Conservation (phyloP, 2,888 invertebrate genomes). For the Drosophila diplacantha region DNA sequence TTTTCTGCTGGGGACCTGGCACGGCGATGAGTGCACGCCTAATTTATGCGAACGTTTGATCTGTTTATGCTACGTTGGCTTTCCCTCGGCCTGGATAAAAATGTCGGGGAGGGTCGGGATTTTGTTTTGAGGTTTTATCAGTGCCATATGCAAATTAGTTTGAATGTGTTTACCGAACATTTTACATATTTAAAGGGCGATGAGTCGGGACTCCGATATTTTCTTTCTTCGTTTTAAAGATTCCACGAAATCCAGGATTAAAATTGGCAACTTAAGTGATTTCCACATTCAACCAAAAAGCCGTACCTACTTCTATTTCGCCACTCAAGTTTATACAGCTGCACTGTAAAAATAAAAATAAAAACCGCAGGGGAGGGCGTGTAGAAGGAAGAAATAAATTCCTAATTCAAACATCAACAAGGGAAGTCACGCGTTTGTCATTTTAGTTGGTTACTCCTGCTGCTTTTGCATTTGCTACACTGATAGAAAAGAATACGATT, state of each 20-base stretch:
- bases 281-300: neutral
- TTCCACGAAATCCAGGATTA: neutral
- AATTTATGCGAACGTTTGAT: slow-evolving; percentile 61
- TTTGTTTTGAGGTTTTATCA: slow-evolving; percentile 45
- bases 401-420: slow-evolving; percentile 17
- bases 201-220: slow-evolving; percentile 8
- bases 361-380: neutral
- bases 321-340: slow-evolving; percentile 11
- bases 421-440: slow-evolving; percentile 30
- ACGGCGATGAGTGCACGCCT: slow-evolving; percentile 28
- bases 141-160: slow-evolving; percentile 57
- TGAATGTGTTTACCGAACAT: slow-evolving; percentile 39
- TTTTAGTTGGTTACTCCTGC: slow-evolving; percentile 17
- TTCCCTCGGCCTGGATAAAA: slow-evolving; percentile 37
- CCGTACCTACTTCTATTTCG: neutral
- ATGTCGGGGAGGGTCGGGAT: neutral
- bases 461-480: neutral
- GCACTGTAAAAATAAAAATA: slow-evolving; percentile 4
- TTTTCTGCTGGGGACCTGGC: slow-evolving; percentile 8
- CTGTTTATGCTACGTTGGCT: slow-evolving; percentile 64
- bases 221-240: neutral
- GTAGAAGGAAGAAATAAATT: slow-evolving; percentile 11
- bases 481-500: neutral
- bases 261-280: slow-evolving; percentile 13
- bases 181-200: slow-evolving; percentile 48